Evolutionary conservation across 2,888 invertebrate species (phyloP).

Genomic region (Chorisops tibialis): DNA sequence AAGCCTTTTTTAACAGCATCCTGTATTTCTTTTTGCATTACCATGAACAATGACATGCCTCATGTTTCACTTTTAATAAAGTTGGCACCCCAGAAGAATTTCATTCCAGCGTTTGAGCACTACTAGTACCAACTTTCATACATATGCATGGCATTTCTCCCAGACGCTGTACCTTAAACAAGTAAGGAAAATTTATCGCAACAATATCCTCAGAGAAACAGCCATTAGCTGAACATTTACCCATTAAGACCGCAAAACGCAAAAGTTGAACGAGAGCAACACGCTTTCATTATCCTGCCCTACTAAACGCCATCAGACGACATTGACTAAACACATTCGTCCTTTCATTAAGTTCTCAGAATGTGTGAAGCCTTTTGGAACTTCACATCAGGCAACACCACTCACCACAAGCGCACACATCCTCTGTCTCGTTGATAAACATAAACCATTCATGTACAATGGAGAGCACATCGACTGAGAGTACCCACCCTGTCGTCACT

Average conservation of each 20-base stretch:
- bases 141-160: no score
- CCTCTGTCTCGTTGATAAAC: slow-evolving; percentile 16
- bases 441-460: slow-evolving; percentile 10
- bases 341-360: slow-evolving; percentile 19
- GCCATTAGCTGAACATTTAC: slow-evolving; percentile 13
- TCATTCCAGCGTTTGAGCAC: no score
- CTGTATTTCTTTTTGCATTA: no score
- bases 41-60: no score
- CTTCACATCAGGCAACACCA: neutral
- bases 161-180: no score
- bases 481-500: neutral
- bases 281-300: slow-evolving; percentile 20
- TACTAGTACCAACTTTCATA: no score
- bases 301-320: slow-evolving; percentile 12
- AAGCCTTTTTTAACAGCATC: no score
- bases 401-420: slow-evolving; percentile 16
- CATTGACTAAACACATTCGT: slow-evolving; percentile 18
- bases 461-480: neutral
- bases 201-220: slow-evolving; percentile 17
- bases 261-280: slow-evolving; percentile 21
- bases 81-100: no score
- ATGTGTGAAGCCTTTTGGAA: slow-evolving; percentile 1
- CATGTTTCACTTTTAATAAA: no score
- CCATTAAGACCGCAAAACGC: slow-evolving; percentile 24
- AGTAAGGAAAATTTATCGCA: slow-evolving; percentile 17